Percentiles rank a stretch among this genome's conserved stretches.
These are phyloP conservation scores for fruit fly (Drosophila melanogaster) DNA, from an alignment of 1,140 invertebrate genomes.

Conservation along the genomic window DNA sequence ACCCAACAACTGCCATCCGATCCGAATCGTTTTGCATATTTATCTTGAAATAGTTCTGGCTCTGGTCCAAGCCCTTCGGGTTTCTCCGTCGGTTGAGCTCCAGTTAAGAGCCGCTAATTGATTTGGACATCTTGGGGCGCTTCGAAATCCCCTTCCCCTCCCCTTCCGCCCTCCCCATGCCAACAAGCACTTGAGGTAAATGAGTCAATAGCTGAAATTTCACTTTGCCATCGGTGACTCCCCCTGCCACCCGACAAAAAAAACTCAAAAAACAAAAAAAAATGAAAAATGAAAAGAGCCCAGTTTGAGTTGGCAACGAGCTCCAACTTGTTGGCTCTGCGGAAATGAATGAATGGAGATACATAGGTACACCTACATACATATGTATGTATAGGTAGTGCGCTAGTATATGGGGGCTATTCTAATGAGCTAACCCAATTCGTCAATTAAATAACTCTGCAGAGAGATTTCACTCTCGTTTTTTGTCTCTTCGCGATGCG, in stretches of 20 bases:
- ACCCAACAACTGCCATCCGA: too few species aligned
- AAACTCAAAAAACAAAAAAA: neutral
- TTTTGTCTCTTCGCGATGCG: slow-evolving; percentile 47
- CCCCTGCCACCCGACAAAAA: slow-evolving; percentile 5
- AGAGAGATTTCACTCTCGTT: slow-evolving; percentile 77
- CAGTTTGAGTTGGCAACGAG: slow-evolving; percentile 19
- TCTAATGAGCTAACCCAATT: slow-evolving; percentile 54
- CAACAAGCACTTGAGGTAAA: slow-evolving; percentile 23
- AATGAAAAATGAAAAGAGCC: neutral
- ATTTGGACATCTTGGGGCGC: slow-evolving; percentile 41
- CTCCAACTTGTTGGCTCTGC: slow-evolving; percentile 25
- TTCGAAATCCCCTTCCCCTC: neutral
- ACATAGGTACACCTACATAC: neutral
- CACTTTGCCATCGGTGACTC: slow-evolving; percentile 48
- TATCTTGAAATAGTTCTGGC: slow-evolving; percentile 17
- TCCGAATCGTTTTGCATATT: neutral
- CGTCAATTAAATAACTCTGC: slow-evolving; percentile 74
- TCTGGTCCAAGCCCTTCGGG: neutral
- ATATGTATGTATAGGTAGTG: neutral
- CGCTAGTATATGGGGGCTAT: slow-evolving; percentile 4
- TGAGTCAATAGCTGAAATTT: slow-evolving; percentile 59
- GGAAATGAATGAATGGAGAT: slow-evolving; percentile 26
- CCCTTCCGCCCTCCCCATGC: neutral
- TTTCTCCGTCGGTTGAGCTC: slow-evolving; percentile 38
- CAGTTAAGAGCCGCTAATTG: slow-evolving; percentile 60